These are phyloP conservation scores for Hoplostethus atlanticus DNA, from an alignment of 2,797 vertebrate genomes.

Conservation along the genomic window DNA sequence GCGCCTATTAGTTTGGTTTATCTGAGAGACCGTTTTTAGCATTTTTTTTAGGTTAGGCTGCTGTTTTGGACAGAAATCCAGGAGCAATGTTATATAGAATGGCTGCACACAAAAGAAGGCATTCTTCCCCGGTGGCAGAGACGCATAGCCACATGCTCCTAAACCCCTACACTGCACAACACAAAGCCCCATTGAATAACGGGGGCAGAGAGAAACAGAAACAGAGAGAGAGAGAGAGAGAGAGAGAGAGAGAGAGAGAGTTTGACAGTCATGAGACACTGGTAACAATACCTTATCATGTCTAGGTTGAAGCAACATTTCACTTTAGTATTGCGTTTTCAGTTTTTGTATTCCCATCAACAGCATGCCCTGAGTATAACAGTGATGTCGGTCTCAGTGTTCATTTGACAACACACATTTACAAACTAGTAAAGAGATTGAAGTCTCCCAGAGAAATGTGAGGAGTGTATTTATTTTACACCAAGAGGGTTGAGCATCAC, in stretches of 20 bases:
- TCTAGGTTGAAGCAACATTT: slow-evolving; percentile 33
- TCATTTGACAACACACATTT: too few species aligned
- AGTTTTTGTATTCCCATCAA: not conserved
- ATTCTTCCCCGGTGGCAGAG: slow-evolving; percentile 57
- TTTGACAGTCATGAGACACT: slow-evolving; percentile 57
- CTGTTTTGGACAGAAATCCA: slow-evolving; percentile 8
- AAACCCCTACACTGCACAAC: slow-evolving; percentile 61
- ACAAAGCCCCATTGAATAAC: slow-evolving; percentile 65
- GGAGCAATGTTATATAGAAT: slow-evolving; percentile 27
- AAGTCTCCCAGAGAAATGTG: too few species aligned
- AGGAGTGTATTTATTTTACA: too few species aligned
- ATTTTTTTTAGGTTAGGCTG: not conserved
- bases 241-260: slow-evolving; percentile 22
- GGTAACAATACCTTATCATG: slow-evolving; percentile 30
- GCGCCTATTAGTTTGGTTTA: not conserved
- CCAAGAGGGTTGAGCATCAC: too few species aligned
- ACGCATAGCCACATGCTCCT: slow-evolving; percentile 55
- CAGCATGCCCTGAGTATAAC: not conserved
- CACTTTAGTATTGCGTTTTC: not conserved
- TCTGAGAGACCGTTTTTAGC: not conserved
- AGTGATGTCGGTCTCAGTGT: too few species aligned
- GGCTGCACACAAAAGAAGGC: slow-evolving; percentile 62
- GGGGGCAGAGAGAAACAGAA: not conserved
- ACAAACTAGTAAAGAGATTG: too few species aligned
- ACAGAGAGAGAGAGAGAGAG: slow-evolving; percentile 22